Evolutionary conservation across 2,113 vertebrate species (phyloP), one percentile per base, ranked within the genome.

Genomic region (Indri indri): DNA sequence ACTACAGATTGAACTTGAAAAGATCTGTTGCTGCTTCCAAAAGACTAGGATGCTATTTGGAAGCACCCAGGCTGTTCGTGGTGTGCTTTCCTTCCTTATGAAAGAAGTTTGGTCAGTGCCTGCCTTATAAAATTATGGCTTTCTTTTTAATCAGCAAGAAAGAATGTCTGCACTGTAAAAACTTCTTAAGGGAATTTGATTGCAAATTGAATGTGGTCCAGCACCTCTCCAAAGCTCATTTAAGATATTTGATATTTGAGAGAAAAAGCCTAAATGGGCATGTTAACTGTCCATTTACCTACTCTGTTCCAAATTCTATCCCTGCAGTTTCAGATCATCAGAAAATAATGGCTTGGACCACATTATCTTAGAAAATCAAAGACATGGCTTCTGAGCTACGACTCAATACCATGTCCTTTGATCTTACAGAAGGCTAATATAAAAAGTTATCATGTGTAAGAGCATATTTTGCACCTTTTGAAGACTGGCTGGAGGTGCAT

Each of bases 241-340:
- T 98, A 97, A 97, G 97, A 97, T 85, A 98, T 96, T 88, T 96
- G 97, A 94, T 96, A 96, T 94, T 88, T 94, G 85, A 97, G n/a
- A 95, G 93, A 92, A 92, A 96, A 97, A 96, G 85, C 71, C 84
- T 96, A 94, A 97, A 96, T 94, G 95, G 88, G 27, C 68, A 83
- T 77, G 70, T 92, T 97, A 96, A 94, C 93, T 96, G 54, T 92
- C 95, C 88, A 95, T 91, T 97, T 94, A 94, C 91, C 85, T 92
- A 65, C 25, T 65, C n/a, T 34, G 73, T 91, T 95, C 94, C 82
- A 94, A 95, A 91, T 90, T 96, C 93, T 92, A 73, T 85, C 63
- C 23, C 74, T 77, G 27, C 16, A 70, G 80, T 95, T 74, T 90
- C 25, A 90, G 96, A 80, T 65, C 71, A 90, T 96, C 71, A 92